Conservation (phyloP, 2,888 invertebrate species). For the Alentia gelatinosa region DNA sequence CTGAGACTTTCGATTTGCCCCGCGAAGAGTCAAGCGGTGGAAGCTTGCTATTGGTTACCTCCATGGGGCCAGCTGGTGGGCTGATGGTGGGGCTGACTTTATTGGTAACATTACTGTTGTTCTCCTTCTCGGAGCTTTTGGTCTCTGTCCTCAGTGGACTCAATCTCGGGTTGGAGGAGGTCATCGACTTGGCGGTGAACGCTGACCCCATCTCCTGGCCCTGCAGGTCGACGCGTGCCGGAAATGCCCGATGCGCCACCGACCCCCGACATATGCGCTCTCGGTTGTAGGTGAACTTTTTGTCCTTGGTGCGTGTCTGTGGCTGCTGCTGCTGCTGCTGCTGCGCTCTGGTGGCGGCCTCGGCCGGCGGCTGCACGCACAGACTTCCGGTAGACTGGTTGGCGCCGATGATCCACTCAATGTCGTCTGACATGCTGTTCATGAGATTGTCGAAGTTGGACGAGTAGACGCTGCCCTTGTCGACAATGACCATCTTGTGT, state of each 20-base stretch:
- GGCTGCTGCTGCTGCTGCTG: background rate
- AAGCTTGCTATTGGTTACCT: background rate
- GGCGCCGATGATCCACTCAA: conserved; percentile 15
- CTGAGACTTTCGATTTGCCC: background rate
- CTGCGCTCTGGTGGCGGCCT: background rate
- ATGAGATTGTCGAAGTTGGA: conserved; percentile 6
- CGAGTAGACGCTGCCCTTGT: conserved; percentile 23
- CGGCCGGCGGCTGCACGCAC: conserved; percentile 21
- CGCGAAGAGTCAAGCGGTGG: background rate
- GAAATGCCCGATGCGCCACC: background rate
- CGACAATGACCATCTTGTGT: conserved; percentile 4
- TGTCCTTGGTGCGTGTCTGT: background rate
- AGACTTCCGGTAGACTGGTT: conserved; percentile 68
- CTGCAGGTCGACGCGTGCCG: background rate
- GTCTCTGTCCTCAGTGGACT: background rate
- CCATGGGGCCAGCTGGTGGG: background rate
- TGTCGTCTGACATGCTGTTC: conserved; percentile 1
- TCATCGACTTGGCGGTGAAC: background rate
- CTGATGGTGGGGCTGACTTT: background rate
- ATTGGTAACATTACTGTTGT: background rate
- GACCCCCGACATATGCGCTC: conserved; percentile 48
- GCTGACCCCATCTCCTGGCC: background rate
- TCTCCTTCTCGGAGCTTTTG: background rate
- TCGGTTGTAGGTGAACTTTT: conserved; percentile 1
- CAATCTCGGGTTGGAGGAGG: background rate